Evolutionary conservation across 2,888 invertebrate species (phyloP), one percentile per base, ranked within the genome.

Genomic region (Microplitis manilae): DNA sequence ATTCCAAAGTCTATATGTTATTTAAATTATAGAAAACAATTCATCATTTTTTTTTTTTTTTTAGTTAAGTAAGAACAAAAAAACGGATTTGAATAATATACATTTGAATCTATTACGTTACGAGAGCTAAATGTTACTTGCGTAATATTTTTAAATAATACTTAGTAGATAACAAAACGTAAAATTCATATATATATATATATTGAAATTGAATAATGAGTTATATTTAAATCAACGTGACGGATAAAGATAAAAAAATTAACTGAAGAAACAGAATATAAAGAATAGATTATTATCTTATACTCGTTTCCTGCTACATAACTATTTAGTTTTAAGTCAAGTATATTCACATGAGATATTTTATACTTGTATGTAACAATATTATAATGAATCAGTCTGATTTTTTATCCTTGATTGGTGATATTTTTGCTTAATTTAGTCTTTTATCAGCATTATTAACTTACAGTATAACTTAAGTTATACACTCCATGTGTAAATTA

Each of bases 81-180:
- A 62, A 62, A 62, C 7, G 7, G 20, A 62, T 15, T 15, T 62
- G 62, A 62, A 17, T 62, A 62, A 62, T 20, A 62, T 62, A 17
- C 15, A 62, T 62, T 62, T 62, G 62, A 62, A 62, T 62, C 62
- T 17, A 40, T 73, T 15, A 68, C 15, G 77, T 77, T 73, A 77
- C 77, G 73, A 65, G 50, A 75, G 20, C 30, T 30, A 61, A 62
- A 17, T 61, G 40, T 60, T 68, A 61, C 40, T 75, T 73, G 65
- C 65, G 73, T 41, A 73, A 73, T 73, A 77, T 77, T 77, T 73
- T 68, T 64, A 77, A 77, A 50, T 50, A 50, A 50, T 13, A 50
- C 50, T 50, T 50, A 6, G 8, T 50, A 50, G 50, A 50, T 50
- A 50, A 50, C 50, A 5, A 13, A 50, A 50, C 50, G 50, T 50